These are phyloP conservation scores for Pagetopsis macropterus DNA, from an alignment of 2,797 vertebrate species.

Conservation along the genomic window DNA sequence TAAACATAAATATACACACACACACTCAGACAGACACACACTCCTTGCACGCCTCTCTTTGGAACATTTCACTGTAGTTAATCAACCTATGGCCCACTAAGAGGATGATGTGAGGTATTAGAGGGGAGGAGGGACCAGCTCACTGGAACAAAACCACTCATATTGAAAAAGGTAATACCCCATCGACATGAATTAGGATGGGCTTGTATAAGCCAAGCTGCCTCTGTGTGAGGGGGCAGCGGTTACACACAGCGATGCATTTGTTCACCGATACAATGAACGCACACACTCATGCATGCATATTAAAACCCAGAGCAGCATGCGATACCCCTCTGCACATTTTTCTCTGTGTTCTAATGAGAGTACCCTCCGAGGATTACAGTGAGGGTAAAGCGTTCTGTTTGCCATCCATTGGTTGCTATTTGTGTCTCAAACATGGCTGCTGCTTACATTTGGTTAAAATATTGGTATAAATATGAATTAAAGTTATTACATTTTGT, in stretches of 20 bases:
- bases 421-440: background rate
- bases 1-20: background rate
- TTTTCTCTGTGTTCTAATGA: conserved; percentile 10
- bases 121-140: conserved; percentile 38
- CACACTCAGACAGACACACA: background rate
- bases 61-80: conserved; percentile 59
- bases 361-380: conserved; percentile 12
- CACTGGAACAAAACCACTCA: conserved; percentile 53
- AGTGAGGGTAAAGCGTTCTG: conserved; percentile 1
- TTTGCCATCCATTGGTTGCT: background rate
- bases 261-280: conserved; percentile 5
- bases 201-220: conserved; percentile 53
- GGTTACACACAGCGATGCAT: conserved; percentile 10
- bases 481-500: conserved; percentile 4
- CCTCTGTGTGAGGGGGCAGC: conserved; percentile 13
- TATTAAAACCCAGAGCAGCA: conserved; percentile 12
- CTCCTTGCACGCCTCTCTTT: conserved; percentile 34
- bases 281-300: background rate
- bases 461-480: background rate
- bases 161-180: conserved; percentile 64
- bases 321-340: background rate
- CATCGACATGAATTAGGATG: conserved; percentile 52
- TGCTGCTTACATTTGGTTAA: conserved; percentile 25
- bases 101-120: conserved; percentile 72
- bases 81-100: conserved; percentile 62